A percentile compares a stretch with the other conserved stretches of the same genome.
Conservation (phyloP, 2,113 vertebrate genomes). For the Orycteropus afer region DNA sequence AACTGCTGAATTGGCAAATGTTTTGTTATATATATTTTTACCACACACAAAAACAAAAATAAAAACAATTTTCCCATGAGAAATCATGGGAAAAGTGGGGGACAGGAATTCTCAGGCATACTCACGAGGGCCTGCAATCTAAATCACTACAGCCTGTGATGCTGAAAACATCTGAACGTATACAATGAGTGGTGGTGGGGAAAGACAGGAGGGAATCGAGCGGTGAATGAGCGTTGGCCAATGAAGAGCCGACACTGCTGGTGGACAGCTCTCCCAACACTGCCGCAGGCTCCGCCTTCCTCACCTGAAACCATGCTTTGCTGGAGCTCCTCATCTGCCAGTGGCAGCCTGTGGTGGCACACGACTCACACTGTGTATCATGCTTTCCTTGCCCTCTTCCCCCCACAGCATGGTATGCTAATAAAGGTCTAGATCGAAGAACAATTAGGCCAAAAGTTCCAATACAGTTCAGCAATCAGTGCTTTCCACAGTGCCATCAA, state of each 20-base stretch:
- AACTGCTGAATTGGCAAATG: too few species aligned
- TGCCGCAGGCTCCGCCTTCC: not conserved
- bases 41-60: too few species aligned
- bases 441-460: not conserved
- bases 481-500: not conserved
- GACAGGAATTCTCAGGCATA: not conserved
- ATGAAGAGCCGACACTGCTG: not conserved
- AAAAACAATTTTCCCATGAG: not conserved
- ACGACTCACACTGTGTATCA: not conserved
- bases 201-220: not conserved
- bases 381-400: not conserved
- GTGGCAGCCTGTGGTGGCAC: not conserved
- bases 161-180: not conserved
- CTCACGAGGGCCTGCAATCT: not conserved
- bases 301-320: not conserved
- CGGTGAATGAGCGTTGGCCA: not conserved
- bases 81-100: not conserved
- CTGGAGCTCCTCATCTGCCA: not conserved
- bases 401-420: not conserved
- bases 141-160: not conserved
- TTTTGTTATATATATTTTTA: too few species aligned
- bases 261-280: not conserved
- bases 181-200: not conserved
- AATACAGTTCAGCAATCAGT: not conserved
- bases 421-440: not conserved